Evolutionary conservation across 2,113 vertebrate species (phyloP).

Genomic region (Etia nguti): DNA sequence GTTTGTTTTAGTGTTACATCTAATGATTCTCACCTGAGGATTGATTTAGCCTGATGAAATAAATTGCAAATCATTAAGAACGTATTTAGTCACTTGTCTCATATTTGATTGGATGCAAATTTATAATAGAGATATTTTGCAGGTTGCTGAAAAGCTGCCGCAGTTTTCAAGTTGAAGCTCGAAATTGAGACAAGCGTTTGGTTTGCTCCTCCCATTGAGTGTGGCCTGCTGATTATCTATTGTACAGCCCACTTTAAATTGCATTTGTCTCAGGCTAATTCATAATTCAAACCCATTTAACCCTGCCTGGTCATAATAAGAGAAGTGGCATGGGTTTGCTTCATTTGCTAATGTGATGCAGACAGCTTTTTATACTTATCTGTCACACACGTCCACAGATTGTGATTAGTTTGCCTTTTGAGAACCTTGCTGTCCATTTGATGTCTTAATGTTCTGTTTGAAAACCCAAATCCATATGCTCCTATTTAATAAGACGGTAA

Average conservation of each 20-base stretch:
- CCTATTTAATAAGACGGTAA: background rate
- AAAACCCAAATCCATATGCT: background rate
- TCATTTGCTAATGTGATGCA: background rate
- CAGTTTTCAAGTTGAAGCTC: background rate
- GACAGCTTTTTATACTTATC: background rate
- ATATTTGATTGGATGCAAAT: background rate
- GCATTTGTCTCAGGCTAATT: conserved; percentile 21
- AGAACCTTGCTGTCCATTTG: background rate
- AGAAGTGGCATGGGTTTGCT: background rate
- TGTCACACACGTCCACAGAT: background rate
- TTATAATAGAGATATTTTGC: background rate
- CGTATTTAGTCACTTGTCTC: background rate
- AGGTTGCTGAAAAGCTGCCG: background rate
- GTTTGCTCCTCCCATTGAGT: background rate
- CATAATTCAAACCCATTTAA: conserved; percentile 11
- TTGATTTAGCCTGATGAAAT: background rate
- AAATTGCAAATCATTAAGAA: background rate
- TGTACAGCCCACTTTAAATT: background rate
- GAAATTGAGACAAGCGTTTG: background rate
- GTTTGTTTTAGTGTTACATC: background rate
- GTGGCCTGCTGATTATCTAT: background rate
- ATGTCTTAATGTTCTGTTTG: background rate
- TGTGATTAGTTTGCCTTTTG: background rate
- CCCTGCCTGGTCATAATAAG: background rate
- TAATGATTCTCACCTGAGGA: background rate